Evolutionary conservation across 2,113 vertebrate species (phyloP).

Genomic region (Sterrhoptilus dennistouni): DNA sequence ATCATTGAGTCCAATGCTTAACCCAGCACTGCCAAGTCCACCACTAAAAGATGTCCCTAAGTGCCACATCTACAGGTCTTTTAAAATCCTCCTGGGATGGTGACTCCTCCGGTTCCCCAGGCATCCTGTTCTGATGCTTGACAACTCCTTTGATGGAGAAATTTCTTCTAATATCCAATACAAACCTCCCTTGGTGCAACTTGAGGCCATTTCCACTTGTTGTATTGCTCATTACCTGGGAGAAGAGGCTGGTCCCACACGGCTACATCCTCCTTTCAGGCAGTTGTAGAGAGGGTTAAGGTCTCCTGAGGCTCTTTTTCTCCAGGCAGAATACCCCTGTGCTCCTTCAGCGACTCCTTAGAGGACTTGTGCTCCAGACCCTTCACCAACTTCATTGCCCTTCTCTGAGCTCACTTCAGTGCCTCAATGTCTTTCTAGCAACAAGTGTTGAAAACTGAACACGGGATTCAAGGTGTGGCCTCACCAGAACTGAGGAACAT

Average conservation of each 20-base stretch:
- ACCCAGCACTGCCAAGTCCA: background rate
- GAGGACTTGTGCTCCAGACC: background rate
- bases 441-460: accelerated
- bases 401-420: background rate
- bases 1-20: background rate
- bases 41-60: background rate
- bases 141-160: background rate
- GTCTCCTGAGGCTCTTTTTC: background rate
- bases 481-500: background rate
- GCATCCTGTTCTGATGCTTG: background rate
- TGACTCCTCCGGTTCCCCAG: background rate
- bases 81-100: background rate
- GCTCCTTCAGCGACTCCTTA: background rate
- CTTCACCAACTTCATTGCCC: background rate
- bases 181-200: background rate
- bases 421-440: background rate
- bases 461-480: background rate
- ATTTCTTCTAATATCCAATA: background rate
- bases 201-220: background rate
- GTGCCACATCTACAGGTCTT: background rate
- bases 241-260: accelerated
- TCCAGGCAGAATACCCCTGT: background rate
- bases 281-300: background rate
- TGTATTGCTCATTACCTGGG: background rate
- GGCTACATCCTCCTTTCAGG: background rate